Evolutionary conservation across 2,888 invertebrate species (phyloP), one percentile per base, ranked within the genome.

Genomic region (Parnassius mnemosyne): DNA sequence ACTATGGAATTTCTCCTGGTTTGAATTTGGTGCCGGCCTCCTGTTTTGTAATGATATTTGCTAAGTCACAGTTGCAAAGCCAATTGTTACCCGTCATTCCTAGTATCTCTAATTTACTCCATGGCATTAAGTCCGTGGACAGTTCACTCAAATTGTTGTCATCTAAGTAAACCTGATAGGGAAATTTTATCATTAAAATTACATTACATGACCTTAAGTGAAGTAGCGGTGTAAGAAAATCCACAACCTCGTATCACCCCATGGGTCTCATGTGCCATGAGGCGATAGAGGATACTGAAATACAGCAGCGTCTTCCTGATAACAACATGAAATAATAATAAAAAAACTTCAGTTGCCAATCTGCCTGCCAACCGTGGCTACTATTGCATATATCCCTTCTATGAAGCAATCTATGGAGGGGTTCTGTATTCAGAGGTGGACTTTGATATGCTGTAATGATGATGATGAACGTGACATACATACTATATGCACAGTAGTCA

Each of bases 11-110:
- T 64, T 89, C 84, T 59, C 80, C 84, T 49, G 74, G 54, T 67
- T 79, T 85, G 68, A 91, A 89, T 69, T 88, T 90, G 9, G 74
- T 71, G 1, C 85, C 85, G 9, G 89, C 91, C 46, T 76, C 80
- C 65, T 89, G 88, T 56, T 75, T 79, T 2, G 82, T 88, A 49
- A 91, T 81, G 68, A 91, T 90, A 61, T 87, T 78, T 16, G 81
- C 84, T 46, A 92, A 76, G 66, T 90, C 90, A 75, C 95, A 95
- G 75, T 93, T 93, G 76, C 95, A 95, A 50, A 92, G 80, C 92
- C 95, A 93, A 59, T 89, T 92, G 84, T 95, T 95, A n/a, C 92
- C 93, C 1, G 89, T 85, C 77, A 94, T 90, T 67, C 93, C 92
- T 54, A 95, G 75, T 9, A 85, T 81, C 25, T 91, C 91, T 61